phyloP scores from a whole-genome alignment of 2,113 vertebrate species.

The Lepisosteus osseus region DNA sequence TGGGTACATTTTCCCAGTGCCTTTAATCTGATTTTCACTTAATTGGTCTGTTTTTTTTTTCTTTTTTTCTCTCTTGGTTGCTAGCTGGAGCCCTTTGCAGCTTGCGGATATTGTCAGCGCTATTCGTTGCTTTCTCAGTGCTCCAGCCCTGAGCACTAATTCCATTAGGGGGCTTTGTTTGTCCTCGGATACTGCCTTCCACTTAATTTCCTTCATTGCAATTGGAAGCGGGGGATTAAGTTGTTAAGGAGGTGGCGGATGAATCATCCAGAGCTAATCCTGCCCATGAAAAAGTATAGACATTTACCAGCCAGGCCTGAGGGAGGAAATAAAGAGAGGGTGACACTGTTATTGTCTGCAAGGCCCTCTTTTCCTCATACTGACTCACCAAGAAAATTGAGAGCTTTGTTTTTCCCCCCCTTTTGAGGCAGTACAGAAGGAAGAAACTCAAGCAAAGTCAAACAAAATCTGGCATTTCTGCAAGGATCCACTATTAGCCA shows the following conservation, averaged over 20 bases:
- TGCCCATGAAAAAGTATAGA: neutral
- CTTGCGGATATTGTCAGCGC: too few species aligned
- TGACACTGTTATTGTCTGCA: too few species aligned
- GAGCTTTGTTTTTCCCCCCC: neutral
- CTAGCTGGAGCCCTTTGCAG: too few species aligned
- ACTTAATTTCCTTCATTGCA: neutral
- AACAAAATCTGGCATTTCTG: constrained; percentile 46
- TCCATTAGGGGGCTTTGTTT: neutral
- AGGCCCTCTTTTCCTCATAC: too few species aligned
- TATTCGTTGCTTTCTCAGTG: too few species aligned
- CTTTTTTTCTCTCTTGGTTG: too few species aligned
- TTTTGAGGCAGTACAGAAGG: constrained; percentile 30
- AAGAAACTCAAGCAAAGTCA: constrained; percentile 39
- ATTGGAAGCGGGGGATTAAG: constrained; percentile 1
- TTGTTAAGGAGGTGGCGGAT: neutral
- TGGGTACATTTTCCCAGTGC: too few species aligned
- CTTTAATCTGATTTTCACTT: too few species aligned
- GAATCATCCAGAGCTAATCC: constrained; percentile 12
- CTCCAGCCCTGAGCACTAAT: too few species aligned
- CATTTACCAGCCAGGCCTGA: neutral
- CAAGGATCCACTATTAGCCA: constrained; percentile 67
- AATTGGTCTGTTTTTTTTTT: too few species aligned
- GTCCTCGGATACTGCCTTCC: neutral
- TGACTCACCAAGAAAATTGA: too few species aligned
- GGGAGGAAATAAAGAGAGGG: too few species aligned